Percentiles rank a stretch among this genome's conserved stretches.
phyloP scores from a whole-genome alignment of 1,140 invertebrate species.

The Drosophila simulans region DNA sequence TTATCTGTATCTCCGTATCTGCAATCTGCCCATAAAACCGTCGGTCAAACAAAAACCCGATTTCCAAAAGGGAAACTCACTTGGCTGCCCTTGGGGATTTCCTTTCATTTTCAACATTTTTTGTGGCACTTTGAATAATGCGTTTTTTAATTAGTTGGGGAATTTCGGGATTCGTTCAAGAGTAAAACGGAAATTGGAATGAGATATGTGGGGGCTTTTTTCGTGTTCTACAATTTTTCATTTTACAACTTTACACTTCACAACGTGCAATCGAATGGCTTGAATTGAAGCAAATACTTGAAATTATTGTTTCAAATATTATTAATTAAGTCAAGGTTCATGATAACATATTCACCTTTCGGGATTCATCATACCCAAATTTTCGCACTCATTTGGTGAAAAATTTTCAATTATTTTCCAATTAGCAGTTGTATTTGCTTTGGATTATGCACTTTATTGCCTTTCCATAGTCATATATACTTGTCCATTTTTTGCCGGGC shows the following conservation, averaged over 20 bases:
- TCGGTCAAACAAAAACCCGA: slow-evolving; percentile 19
- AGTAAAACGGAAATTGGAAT: slow-evolving; percentile 14
- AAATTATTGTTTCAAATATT: no score
- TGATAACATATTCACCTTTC: slow-evolving; percentile 5
- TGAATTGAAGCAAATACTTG: not conserved
- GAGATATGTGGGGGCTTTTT: not conserved
- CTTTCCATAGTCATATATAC: slow-evolving; percentile 28
- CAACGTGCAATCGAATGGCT: not conserved
- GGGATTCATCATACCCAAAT: not conserved
- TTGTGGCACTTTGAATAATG: slow-evolving; percentile 33
- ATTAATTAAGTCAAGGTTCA: no score
- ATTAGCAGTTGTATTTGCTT: slow-evolving; percentile 37
- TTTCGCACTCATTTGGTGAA: not conserved
- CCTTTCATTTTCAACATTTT: slow-evolving; percentile 33
- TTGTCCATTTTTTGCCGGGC: slow-evolving; percentile 2
- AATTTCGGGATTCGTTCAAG: slow-evolving; percentile 19
- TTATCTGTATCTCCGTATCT: slow-evolving; percentile 19
- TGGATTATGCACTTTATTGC: slow-evolving; percentile 45
- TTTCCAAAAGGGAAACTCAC: slow-evolving; percentile 44
- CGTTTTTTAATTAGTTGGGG: slow-evolving; percentile 43
- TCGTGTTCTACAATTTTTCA: not conserved
- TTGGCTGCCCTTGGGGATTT: slow-evolving; percentile 14
- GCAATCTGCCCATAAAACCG: slow-evolving; percentile 16
- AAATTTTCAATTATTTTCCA: slow-evolving; percentile 29
- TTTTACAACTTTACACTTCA: not conserved